A percentile compares a stretch with the other conserved stretches of the same genome.
phyloP scores from a whole-genome alignment of 2,797 vertebrate species.

The Trematomus bernacchii region DNA sequence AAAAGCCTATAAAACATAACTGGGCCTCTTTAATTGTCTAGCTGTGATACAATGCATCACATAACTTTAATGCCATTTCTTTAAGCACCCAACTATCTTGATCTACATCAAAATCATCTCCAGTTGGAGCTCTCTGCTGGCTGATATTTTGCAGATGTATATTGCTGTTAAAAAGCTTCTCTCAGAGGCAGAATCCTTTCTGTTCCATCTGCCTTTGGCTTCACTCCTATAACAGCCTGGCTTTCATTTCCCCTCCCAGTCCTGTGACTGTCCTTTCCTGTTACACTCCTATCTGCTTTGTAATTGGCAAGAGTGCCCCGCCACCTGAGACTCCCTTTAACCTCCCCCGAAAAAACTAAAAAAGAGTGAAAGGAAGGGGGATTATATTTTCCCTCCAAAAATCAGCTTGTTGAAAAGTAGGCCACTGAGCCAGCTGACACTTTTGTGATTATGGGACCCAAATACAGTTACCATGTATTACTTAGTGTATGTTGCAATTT shows the following conservation, averaged over 20 bases:
- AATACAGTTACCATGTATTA: neutral
- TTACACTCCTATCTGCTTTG: slow-evolving; percentile 73
- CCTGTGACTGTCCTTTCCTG: slow-evolving; percentile 59
- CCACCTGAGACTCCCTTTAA: slow-evolving; percentile 83
- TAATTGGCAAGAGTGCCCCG: slow-evolving; percentile 77
- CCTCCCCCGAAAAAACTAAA: slow-evolving; percentile 48
- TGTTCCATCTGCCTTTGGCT: slow-evolving; percentile 39
- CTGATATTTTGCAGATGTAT: slow-evolving; percentile 15
- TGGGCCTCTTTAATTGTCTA: no score
- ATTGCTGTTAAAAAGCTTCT: slow-evolving; percentile 23
- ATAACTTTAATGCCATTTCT: slow-evolving; percentile 16
- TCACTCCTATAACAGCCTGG: slow-evolving; percentile 29
- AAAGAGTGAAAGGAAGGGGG: slow-evolving; percentile 20
- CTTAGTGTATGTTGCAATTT: neutral
- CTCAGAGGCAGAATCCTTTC: slow-evolving; percentile 40
- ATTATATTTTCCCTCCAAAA: slow-evolving; percentile 57
- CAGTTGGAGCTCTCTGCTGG: neutral
- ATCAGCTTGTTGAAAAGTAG: slow-evolving; percentile 57
- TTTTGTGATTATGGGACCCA: slow-evolving; percentile 6
- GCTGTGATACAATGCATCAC: no score
- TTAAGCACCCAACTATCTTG: slow-evolving; percentile 36
- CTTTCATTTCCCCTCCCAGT: slow-evolving; percentile 48
- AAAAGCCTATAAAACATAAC: no score
- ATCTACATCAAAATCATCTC: neutral
- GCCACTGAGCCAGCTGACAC: slow-evolving; percentile 37